These are phyloP conservation scores for Andrena minutula DNA, from an alignment of 2,888 invertebrate species.

Conservation along the genomic window DNA sequence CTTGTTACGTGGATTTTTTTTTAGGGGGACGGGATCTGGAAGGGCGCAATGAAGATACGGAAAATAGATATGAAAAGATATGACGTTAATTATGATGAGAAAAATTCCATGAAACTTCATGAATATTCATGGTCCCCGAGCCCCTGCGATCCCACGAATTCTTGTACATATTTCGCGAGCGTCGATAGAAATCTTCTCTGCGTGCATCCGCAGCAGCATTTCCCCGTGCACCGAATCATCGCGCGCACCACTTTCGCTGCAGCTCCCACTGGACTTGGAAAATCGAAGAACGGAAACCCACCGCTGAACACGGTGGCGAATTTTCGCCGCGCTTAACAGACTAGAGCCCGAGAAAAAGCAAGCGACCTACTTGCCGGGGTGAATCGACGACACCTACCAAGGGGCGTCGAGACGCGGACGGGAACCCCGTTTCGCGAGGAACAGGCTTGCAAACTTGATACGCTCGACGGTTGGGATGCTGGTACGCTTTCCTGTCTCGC, in stretches of 20 bases:
- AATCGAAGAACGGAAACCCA: slow-evolving; percentile 2
- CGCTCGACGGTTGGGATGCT: neutral
- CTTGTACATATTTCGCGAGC: neutral
- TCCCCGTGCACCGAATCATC: neutral
- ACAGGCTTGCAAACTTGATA: neutral
- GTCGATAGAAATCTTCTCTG: neutral
- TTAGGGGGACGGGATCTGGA: no score
- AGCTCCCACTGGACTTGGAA: neutral
- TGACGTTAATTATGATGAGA: no score
- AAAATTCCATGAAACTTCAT: no score
- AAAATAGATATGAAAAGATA: no score
- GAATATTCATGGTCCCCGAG: no score
- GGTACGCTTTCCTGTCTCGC: slow-evolving; percentile 24
- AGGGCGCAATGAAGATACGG: no score
- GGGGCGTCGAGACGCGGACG: neutral
- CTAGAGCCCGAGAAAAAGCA: slow-evolving; percentile 20
- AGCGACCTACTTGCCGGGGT: slow-evolving; percentile 25
- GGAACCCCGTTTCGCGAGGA: slow-evolving; percentile 19
- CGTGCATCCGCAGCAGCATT: neutral
- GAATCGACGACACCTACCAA: slow-evolving; percentile 24
- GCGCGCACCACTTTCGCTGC: neutral
- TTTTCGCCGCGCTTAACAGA: slow-evolving; percentile 3
- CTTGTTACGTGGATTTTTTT: no score
- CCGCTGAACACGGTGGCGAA: neutral
- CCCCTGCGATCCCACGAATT: no score